Conservation (phyloP, 2,113 vertebrate species). For the Heptranchias perlo region DNA sequence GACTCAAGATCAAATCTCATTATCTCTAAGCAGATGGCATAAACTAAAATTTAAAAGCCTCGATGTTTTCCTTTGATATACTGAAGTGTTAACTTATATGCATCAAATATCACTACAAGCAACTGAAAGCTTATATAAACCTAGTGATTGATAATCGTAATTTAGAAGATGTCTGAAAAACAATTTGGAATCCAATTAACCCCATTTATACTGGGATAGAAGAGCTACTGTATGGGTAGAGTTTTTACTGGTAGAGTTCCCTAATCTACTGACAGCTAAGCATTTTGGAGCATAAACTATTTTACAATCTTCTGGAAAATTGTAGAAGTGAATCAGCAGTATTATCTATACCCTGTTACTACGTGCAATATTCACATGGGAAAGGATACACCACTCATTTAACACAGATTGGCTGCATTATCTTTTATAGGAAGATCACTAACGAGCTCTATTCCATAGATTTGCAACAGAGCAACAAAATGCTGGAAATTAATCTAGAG, state of each 20-base stretch:
- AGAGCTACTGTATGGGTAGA: neutral
- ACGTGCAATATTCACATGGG: neutral
- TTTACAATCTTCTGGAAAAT: neutral
- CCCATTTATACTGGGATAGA: neutral
- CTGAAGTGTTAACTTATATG: neutral
- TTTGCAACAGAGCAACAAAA: neutral
- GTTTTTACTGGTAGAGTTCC: neutral
- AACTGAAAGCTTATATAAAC: neutral
- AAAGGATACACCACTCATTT: neutral
- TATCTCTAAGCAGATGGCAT: neutral
- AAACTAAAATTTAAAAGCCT: neutral
- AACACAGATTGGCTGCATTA: neutral
- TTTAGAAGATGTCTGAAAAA: neutral
- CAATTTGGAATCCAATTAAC: neutral
- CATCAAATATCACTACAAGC: neutral
- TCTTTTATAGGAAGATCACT: neutral
- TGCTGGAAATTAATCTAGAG: neutral
- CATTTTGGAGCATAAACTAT: neutral
- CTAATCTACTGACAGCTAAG: neutral
- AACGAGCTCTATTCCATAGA: neutral
- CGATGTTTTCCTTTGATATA: neutral
- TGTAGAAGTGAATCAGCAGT: neutral
- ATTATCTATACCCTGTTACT: neutral
- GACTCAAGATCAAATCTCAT: neutral
- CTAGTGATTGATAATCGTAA: neutral